A percentile compares a stretch with the other conserved stretches of the same genome.
These are phyloP conservation scores for Physella acuta DNA, from an alignment of 1,140 invertebrate genomes.

Conservation along the genomic window DNA sequence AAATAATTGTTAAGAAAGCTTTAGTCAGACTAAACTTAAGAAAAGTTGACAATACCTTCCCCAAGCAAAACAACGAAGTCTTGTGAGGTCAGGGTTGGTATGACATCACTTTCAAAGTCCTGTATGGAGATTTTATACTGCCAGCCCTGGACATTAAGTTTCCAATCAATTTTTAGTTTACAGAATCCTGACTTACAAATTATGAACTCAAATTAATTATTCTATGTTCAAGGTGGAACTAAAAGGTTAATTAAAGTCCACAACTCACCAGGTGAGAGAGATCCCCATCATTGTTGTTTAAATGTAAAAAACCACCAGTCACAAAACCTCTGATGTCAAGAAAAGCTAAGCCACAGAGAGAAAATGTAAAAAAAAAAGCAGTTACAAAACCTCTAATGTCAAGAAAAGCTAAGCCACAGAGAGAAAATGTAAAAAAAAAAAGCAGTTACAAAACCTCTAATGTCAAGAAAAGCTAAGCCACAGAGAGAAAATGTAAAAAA, in stretches of 20 bases:
- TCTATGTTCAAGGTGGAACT: too few species aligned
- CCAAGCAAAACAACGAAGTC: constrained; percentile 42
- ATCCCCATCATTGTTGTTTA: constrained; percentile 48
- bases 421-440: constrained; percentile 31
- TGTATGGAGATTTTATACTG: constrained; percentile 44
- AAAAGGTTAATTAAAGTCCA: too few species aligned
- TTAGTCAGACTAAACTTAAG: too few species aligned
- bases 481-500: constrained; percentile 31
- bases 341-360: constrained; percentile 34
- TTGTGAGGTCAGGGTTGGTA: constrained; percentile 28
- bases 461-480: constrained; percentile 45
- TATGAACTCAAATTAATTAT: too few species aligned
- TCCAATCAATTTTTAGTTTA: too few species aligned
- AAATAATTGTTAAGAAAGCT: too few species aligned
- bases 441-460: constrained; percentile 45
- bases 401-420: constrained; percentile 39
- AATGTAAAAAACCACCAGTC: constrained; percentile 34
- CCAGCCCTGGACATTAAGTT: constrained; percentile 43
- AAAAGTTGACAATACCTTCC: too few species aligned
- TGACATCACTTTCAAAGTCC: constrained; percentile 41
- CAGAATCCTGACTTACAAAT: too few species aligned
- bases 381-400: constrained; percentile 50
- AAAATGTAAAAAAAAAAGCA: constrained; percentile 4
- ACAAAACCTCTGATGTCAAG: constrained; percentile 52
- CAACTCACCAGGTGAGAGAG: constrained; percentile 39